A percentile compares a stretch with the other conserved stretches of the same genome.
Conservation (phyloP, 2,888 invertebrate species). For the Hartigia nigra region DNA sequence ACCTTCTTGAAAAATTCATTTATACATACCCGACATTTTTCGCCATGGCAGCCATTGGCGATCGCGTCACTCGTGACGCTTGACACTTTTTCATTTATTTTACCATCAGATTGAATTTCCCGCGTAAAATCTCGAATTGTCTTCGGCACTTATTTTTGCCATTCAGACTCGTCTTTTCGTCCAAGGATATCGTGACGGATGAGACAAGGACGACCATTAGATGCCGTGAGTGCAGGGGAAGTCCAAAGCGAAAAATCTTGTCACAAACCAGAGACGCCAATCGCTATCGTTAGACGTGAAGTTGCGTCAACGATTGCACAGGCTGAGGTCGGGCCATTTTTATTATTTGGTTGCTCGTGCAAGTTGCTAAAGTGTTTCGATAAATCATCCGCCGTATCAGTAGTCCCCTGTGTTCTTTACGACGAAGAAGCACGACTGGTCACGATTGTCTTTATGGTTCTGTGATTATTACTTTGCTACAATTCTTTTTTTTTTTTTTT, state of each 20-base stretch:
- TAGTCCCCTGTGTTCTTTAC: neutral
- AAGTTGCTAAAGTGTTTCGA: conserved; percentile 14
- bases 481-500: too few relatives aligned
- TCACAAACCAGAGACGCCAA: neutral
- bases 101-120: neutral
- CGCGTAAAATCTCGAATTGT: neutral
- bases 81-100: neutral
- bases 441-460: neutral
- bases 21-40: conserved; percentile 45
- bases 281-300: neutral
- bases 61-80: neutral
- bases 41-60: conserved; percentile 7
- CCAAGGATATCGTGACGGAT: neutral
- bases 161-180: neutral
- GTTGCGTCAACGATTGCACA: neutral
- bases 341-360: neutral
- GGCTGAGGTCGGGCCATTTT: neutral
- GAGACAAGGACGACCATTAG: neutral
- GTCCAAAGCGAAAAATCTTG: neutral
- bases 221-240: neutral
- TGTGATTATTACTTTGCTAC: neutral
- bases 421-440: neutral
- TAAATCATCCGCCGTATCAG: conserved; percentile 11
- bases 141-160: neutral
- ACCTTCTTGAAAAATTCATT: conserved; percentile 50